Base-by-base conservation (phyloP, 2,113 vertebrate genomes). In the Chelonoidis abingdonii region DNA sequence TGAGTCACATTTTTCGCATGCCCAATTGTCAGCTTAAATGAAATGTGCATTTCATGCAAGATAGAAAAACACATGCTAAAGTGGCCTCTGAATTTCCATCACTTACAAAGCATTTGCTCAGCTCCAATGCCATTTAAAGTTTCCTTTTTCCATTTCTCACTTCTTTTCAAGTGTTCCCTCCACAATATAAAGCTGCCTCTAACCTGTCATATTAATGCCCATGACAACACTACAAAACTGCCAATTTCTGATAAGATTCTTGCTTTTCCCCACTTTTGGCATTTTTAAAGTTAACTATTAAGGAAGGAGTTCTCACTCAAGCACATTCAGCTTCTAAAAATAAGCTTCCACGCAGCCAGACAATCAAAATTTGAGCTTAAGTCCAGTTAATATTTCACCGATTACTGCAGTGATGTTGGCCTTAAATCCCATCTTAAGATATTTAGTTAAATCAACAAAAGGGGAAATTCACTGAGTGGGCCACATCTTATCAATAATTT, bases 241-340 rank as follows among this genome's bases (percentile, higher is more conserved):
- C 14, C 69, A 54, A 56, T 0, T 88, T 65, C 78, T 89, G 97
- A 97, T 95, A 97, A 96, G 91, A 80, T 53, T 72, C 87, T 62
- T 47, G 49, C 21, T 35, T 76, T 78, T 56, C 50, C 85, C 80
- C 69, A 93, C 44, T 47, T 31, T 22, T 91, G 88, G 4, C 8
- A 2, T 59, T 83, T 49, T 21, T 1, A 0, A 56, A 87, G 90
- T 49, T 59, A 35, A 25, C 62, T 80, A 62, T 44, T 83, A 52
- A 94, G 27, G 27, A 87, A 84, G 41, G 8, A 78, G 13, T 3
- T 25, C n/a, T 85, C 86, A 80, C 78, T 76, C 80, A 69, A 89
- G 65, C 0, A 1, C 0, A 11, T 65, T 21, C 41, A 11, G 76
- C 75, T 88, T 92, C 41, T 41, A 90, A 57, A 90, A 95, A 83